Conservation (phyloP, 2,113 vertebrate species). For the Psophia crepitans region DNA sequence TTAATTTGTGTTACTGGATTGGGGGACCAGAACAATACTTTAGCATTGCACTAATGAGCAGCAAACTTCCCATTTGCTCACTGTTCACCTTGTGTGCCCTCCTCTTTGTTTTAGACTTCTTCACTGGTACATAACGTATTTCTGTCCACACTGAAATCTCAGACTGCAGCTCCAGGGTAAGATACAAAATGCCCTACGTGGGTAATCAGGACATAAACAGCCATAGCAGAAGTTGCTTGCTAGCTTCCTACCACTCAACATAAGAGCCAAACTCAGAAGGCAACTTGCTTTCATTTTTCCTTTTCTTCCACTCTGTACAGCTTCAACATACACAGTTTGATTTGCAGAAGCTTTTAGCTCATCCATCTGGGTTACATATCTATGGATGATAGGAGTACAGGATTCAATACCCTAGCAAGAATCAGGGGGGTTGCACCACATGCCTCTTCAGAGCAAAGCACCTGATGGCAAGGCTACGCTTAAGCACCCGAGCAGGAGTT, state of each 20-base stretch:
- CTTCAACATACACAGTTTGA: background rate
- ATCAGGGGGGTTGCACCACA: background rate
- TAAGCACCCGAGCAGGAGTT: background rate
- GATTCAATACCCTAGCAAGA: background rate
- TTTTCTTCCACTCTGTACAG: background rate
- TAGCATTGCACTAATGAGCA: constrained; percentile 27
- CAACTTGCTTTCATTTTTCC: background rate
- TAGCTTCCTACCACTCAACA: background rate
- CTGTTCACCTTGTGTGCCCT: constrained; percentile 32
- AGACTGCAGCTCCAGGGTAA: background rate
- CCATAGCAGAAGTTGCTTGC: background rate
- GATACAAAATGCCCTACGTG: background rate
- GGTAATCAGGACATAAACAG: background rate
- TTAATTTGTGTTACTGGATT: constrained; percentile 41
- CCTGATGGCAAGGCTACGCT: background rate
- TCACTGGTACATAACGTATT: background rate
- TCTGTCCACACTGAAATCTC: constrained; percentile 17
- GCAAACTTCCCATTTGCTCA: background rate
- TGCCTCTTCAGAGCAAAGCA: background rate
- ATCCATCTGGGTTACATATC: background rate
- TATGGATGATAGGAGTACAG: background rate
- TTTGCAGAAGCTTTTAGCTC: background rate
- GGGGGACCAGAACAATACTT: constrained; percentile 30
- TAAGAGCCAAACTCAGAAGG: background rate
- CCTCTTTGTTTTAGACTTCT: constrained; percentile 14